phyloP scores from a whole-genome alignment of 2,113 vertebrate genomes.

The Chaetops frenatus region DNA sequence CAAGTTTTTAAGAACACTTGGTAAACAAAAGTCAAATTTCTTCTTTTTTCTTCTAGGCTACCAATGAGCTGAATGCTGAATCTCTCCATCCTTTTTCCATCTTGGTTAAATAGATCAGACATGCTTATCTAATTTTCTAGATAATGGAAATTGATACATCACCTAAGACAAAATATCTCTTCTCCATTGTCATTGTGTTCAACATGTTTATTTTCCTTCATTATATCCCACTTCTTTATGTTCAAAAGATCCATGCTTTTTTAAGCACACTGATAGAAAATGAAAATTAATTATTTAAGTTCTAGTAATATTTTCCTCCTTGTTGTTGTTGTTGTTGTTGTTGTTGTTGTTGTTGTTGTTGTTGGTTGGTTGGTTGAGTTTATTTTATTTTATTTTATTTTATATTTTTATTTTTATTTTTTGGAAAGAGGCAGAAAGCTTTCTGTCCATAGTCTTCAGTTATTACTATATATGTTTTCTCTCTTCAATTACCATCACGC shows the following conservation, averaged over 20 bases:
- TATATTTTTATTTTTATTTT: neutral
- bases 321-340: neutral
- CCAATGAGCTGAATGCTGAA: neutral
- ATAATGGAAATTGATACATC: neutral
- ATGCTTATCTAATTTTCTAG: neutral
- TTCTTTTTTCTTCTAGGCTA: neutral
- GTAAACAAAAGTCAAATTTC: neutral
- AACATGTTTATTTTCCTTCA: neutral
- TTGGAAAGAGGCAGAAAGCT: neutral
- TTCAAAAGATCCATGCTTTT: neutral
- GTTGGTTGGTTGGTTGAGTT: neutral
- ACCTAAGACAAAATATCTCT: neutral
- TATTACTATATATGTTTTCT: neutral
- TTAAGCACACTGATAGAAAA: neutral
- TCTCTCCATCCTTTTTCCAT: neutral
- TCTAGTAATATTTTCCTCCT: neutral
- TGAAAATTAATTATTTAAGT: neutral
- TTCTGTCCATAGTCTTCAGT: neutral
- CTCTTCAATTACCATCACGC: neutral
- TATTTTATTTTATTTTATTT: neutral
- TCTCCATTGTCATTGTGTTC: neutral
- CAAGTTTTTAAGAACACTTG: neutral
- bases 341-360: neutral
- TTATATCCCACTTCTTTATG: neutral
- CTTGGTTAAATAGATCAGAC: neutral